Evolutionary conservation across 2,113 vertebrate genomes (phyloP), one percentile per base, ranked within the genome.

Genomic region (Leptocoma aspasia): DNA sequence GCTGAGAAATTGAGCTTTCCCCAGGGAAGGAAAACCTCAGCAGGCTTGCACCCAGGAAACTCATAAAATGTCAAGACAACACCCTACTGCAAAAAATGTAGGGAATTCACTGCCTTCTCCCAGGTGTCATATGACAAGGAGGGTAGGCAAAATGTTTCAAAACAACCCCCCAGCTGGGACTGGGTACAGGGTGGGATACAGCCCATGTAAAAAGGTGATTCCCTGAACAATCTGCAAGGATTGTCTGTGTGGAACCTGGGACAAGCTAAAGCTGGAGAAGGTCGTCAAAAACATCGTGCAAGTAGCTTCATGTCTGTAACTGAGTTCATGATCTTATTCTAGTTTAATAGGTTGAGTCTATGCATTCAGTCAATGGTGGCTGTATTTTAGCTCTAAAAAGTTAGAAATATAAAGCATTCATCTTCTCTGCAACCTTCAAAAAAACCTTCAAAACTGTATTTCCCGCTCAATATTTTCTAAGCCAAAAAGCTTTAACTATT

Each of bases 101-200:
- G 4, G 9, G 3, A 24, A 12, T 66, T 54, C 13, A 8, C 21
- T 81, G 37, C 6, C 60, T 61, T 69, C 13, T 37, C 20, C 5
- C 9, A 26, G 6, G 3, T 13, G 28, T 37, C 24, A 9, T 15
- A 18, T 13, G 16, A 63, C 11, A 66, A 52, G 26, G 64, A 64
- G 19, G 17, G 33, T 1, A 14, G 12, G 42, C 8, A 90, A 39
- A 35, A 82, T 19, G 5, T 26, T 87, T 79, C 33, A 41, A 57
- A 86, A 45, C 23, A 54, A n/a, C 5, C 10, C 37, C 3, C 8
- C 5, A 1, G 0, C 7, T 72, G 20, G 2, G 6, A 18, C 19
- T 2, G 0, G 3, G 4, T 26, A 13, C 33, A 42, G 8, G 13
- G 12, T 57, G n/a, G 19, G 17, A 9, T 9, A n/a, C 13, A 75